Evolutionary conservation across 2,113 vertebrate genomes (phyloP), one percentile per base, ranked within the genome.

Genomic region (Lipotes vexillifer): DNA sequence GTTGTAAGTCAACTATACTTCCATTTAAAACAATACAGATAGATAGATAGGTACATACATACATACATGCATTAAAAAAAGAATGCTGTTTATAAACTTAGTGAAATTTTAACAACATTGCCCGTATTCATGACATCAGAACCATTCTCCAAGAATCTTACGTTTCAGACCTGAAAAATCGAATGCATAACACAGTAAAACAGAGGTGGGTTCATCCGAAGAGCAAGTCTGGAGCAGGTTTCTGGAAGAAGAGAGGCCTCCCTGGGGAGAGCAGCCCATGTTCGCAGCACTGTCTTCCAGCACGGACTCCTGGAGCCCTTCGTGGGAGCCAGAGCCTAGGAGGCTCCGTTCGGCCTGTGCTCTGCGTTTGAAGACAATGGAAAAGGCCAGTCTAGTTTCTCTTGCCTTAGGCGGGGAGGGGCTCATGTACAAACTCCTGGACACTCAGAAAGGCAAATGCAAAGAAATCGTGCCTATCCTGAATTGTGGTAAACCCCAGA

Each of bases 241-340:
- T 90, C 11, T 61, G 81, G 65, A 96, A 55, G 52, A 9, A n/a
- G n/a, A 49, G 2, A 6, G 6, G 78, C 83, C 83, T 97, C 77
- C 93, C 92, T n/a, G 33, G 33, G 69, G 97, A 72, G 95, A 94
- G 61, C 81, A 88, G 59, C 72, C 83, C 95, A 61, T 17, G 86
- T 85, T 82, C 84, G n/a, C 94, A 98, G 96, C 97, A 95, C 96
- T 98, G 12, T 86, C 72, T 90, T 94, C 84, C 87, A 96, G 36
- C 66, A 80, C 87, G 65, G 68, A 91, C 59, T 96, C 89, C 96
- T 44, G 5, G 6, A 94, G 93, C 96, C 97, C 59, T 75, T 63
- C 14, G 23, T 33, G 13, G 66, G 17, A 65, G 14, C 23, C 91
- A 63, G 95, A 92, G 83, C 92, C 95, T 97, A 94, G 96, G 96